phyloP scores from a whole-genome alignment of 2,888 invertebrate species.

The Orthosia incerta region DNA sequence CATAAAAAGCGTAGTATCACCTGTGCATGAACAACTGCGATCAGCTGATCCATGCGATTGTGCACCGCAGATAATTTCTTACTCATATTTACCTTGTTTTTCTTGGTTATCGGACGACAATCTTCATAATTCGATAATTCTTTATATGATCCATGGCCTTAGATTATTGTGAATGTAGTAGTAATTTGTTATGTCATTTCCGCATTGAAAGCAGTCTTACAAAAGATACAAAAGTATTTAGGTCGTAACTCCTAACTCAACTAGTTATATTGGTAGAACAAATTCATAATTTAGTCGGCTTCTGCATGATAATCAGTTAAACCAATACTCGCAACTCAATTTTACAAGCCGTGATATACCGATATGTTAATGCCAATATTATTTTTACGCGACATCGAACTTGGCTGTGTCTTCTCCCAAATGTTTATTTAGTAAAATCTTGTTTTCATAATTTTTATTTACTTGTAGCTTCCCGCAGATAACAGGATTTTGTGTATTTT shows the following conservation, averaged over 20 bases:
- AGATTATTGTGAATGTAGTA: slow-evolving; percentile 3
- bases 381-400: slow-evolving; percentile 1
- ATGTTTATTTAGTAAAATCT: slow-evolving; percentile 18
- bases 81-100: slow-evolving; percentile 23
- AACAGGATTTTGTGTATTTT: slow-evolving; percentile 4
- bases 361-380: background rate
- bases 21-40: slow-evolving; percentile 6
- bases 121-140: slow-evolving; percentile 27
- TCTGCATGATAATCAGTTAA: background rate
- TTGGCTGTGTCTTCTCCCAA: slow-evolving; percentile 16
- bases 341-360: background rate
- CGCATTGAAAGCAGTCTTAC: background rate
- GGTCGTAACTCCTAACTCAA: background rate
- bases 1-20: background rate
- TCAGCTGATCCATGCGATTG: slow-evolving; percentile 18
- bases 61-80: slow-evolving; percentile 30
- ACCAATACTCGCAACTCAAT: background rate
- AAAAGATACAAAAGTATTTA: background rate
- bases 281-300: background rate
- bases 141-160: slow-evolving; percentile 23
- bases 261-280: background rate
- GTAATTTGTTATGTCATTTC: slow-evolving; percentile 12
- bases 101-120: slow-evolving; percentile 33
- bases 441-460: slow-evolving; percentile 28
- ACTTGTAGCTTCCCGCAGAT: slow-evolving; percentile 8